Conservation (phyloP, 2,888 invertebrate genomes). For the Volucella bombylans region DNA sequence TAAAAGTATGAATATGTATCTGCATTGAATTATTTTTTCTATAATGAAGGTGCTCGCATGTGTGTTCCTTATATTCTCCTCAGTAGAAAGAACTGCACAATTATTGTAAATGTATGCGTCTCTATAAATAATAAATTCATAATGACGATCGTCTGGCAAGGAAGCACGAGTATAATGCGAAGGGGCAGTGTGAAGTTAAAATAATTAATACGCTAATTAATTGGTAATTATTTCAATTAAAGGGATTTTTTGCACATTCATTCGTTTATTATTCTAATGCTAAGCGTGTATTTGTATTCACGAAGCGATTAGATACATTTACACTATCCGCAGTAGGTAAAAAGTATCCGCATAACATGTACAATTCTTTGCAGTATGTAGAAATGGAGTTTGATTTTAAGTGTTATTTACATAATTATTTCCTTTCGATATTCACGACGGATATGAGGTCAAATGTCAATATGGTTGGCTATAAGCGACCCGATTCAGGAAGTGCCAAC, state of each 20-base stretch:
- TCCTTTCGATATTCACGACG: too few species aligned
- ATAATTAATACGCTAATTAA: slow-evolving; percentile 80
- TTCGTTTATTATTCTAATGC: background rate
- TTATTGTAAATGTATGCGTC: background rate
- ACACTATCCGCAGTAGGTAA: background rate
- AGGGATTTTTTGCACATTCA: slow-evolving; percentile 64
- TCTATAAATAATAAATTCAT: slow-evolving; percentile 31
- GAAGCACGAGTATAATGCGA: background rate
- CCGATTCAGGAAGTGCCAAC: too few species aligned
- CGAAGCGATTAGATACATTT: background rate
- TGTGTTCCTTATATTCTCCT: background rate
- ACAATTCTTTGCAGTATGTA: too few species aligned
- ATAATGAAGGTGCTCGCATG: background rate
- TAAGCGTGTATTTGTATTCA: slow-evolving; percentile 3
- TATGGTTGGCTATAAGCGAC: too few species aligned
- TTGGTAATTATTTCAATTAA: slow-evolving; percentile 81
- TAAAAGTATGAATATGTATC: slow-evolving; percentile 46
- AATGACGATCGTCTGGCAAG: slow-evolving; percentile 13
- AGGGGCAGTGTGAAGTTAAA: slow-evolving; percentile 70
- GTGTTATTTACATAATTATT: too few species aligned
- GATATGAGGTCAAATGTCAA: too few species aligned
- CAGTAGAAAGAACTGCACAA: slow-evolving; percentile 1
- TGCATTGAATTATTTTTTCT: slow-evolving; percentile 21
- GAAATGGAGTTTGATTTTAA: too few species aligned
- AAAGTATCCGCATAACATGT: background rate